These are phyloP conservation scores for Enteromius trimaculatus DNA, from an alignment of 2,797 vertebrate species.

Conservation along the genomic window DNA sequence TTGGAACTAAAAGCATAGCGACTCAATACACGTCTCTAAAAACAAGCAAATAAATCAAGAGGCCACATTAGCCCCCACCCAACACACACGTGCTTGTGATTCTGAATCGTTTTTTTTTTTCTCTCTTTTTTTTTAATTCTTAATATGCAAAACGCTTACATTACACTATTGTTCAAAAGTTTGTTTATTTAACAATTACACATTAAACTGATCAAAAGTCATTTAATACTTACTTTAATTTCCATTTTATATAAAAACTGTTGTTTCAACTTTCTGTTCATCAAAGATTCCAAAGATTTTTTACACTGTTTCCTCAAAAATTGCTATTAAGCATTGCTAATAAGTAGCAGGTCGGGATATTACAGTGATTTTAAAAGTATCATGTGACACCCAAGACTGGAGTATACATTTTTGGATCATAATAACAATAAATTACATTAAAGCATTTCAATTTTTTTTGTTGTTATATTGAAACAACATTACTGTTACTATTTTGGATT, in stretches of 20 bases:
- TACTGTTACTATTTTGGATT: neutral
- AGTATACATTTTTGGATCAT: neutral
- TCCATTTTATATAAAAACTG: neutral
- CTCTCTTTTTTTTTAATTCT: too few relatives aligned
- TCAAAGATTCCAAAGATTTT: neutral
- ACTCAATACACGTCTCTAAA: neutral
- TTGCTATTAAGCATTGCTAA: neutral
- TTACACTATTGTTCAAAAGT: neutral
- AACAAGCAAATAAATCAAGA: conserved; percentile 27
- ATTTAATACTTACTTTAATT: neutral
- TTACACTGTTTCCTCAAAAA: neutral
- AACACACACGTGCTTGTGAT: neutral
- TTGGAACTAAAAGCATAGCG: neutral
- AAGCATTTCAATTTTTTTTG: neutral
- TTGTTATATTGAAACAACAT: neutral
- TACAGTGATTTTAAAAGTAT: neutral
- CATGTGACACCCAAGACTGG: neutral
- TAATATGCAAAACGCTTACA: neutral
- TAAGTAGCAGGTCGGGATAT: neutral
- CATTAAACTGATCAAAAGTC: neutral
- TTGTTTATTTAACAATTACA: neutral
- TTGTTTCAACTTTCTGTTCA: neutral
- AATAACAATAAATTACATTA: neutral
- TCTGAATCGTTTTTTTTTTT: neutral
- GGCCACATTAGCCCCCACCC: conserved; percentile 1